Evolutionary conservation across 2,888 invertebrate species (phyloP).

Genomic region (Eumerus sabulonum): DNA sequence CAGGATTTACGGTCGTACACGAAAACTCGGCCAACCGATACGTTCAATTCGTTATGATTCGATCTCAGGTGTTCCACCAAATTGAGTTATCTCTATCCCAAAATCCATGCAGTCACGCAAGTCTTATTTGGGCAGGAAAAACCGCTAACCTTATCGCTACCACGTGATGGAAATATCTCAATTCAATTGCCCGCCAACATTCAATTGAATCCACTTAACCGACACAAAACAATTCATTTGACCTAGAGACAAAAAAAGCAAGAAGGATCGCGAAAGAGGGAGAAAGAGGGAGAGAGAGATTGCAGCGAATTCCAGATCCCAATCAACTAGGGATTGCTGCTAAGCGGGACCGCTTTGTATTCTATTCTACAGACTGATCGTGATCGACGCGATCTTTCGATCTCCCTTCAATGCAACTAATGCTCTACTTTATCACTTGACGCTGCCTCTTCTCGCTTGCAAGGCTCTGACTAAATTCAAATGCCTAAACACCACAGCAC

Average conservation of each 20-base stretch:
- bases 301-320: conserved; percentile 45
- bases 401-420: conserved; percentile 34
- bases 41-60: conserved; percentile 57
- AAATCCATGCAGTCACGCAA: conserved; percentile 30
- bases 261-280: conserved; percentile 33
- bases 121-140: conserved; percentile 1
- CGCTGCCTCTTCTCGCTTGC: conserved; percentile 4
- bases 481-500: conserved; percentile 16
- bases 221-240: conserved; percentile 39
- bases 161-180: conserved; percentile 66
- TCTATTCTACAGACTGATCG: conserved; percentile 53
- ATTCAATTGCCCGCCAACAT: conserved; percentile 11
- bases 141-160: conserved; percentile 40
- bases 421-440: conserved; percentile 51
- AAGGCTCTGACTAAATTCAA: not conserved
- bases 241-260: conserved; percentile 55
- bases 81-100: conserved; percentile 50
- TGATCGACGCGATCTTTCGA: conserved; percentile 56
- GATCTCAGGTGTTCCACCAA: conserved; percentile 56
- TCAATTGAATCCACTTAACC: no score
- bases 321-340: conserved; percentile 39
- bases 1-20: no score
- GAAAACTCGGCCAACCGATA: conserved; percentile 30
- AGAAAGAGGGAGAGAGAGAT: conserved; percentile 8
- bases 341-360: conserved; percentile 2